Evolutionary conservation across 1,140 invertebrate species (phyloP).

Genomic region (Dryas iulia): DNA sequence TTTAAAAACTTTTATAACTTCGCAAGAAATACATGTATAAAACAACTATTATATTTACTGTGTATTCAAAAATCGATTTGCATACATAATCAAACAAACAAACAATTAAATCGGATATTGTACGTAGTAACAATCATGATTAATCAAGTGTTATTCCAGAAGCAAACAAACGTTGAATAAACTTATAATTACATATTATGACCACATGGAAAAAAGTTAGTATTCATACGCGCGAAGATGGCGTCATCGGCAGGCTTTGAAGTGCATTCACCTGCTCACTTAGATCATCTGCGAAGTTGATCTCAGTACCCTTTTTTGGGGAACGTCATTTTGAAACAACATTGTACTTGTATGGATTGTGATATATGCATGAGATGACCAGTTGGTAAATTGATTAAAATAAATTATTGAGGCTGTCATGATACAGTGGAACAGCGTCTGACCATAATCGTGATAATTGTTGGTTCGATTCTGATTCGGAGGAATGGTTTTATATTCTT

Average conservation of each 20-base stretch:
- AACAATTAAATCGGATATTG: too few species aligned
- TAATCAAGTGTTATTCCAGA: neutral
- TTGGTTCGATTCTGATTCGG: too few species aligned
- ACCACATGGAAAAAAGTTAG: conserved; percentile 4
- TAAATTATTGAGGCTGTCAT: too few species aligned
- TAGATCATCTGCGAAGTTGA: conserved; percentile 38
- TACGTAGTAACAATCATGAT: neutral
- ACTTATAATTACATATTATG: conserved; percentile 1
- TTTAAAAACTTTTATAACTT: too few species aligned
- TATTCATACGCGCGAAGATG: conserved; percentile 25
- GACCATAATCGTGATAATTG: too few species aligned
- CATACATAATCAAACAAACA: too few species aligned
- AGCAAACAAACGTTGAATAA: neutral
- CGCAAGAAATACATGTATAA: too few species aligned
- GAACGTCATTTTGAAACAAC: neutral
- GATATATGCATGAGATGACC: neutral
- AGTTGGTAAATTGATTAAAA: neutral
- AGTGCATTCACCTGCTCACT: conserved; percentile 45
- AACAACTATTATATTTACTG: too few species aligned
- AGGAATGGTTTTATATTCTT: too few species aligned
- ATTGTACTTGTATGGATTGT: neutral
- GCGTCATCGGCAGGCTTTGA: conserved; percentile 32
- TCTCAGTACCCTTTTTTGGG: conserved; percentile 27
- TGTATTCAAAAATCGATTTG: too few species aligned
- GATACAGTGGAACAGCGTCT: too few species aligned